Conservation (phyloP, 2,888 invertebrate genomes). For the Acronicta leporina region DNA sequence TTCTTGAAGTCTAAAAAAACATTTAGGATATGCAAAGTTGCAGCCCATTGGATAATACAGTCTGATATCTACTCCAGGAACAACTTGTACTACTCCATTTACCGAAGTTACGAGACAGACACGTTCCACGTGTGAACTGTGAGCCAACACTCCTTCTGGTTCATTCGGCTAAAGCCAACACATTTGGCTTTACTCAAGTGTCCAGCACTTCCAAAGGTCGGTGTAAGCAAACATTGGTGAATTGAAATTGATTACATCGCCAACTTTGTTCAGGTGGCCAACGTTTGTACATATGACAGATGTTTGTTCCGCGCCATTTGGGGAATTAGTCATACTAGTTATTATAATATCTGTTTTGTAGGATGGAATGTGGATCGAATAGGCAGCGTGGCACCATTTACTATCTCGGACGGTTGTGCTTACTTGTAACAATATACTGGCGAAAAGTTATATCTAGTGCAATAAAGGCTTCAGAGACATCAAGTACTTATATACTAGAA, state of each 20-base stretch:
- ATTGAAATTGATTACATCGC: slow-evolving; percentile 54
- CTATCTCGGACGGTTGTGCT: background rate
- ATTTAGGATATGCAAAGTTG: too few relatives aligned
- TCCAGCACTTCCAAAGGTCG: slow-evolving; percentile 28
- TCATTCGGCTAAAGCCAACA: slow-evolving; percentile 12
- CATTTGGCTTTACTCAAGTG: slow-evolving; percentile 48
- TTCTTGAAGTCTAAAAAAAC: too few relatives aligned
- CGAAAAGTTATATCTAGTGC: too few relatives aligned
- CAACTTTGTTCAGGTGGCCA: slow-evolving; percentile 44
- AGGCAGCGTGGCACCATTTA: background rate
- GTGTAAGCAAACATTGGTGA: slow-evolving; percentile 43
- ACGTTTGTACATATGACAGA: slow-evolving; percentile 35
- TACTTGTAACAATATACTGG: too few relatives aligned
- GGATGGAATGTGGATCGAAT: slow-evolving; percentile 9
- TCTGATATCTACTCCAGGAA: background rate
- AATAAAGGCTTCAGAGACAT: too few relatives aligned
- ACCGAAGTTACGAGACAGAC: background rate
- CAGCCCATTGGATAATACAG: too few relatives aligned
- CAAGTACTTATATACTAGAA: too few relatives aligned
- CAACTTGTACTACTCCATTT: background rate
- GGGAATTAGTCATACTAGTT: slow-evolving; percentile 38
- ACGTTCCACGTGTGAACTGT: slow-evolving; percentile 6
- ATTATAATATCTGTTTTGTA: slow-evolving; percentile 1
- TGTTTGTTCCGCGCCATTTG: slow-evolving; percentile 25
- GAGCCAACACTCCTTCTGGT: slow-evolving; percentile 7